phyloP scores from a whole-genome alignment of 1,140 invertebrate genomes.

The Lordiphosa clarofinis region DNA sequence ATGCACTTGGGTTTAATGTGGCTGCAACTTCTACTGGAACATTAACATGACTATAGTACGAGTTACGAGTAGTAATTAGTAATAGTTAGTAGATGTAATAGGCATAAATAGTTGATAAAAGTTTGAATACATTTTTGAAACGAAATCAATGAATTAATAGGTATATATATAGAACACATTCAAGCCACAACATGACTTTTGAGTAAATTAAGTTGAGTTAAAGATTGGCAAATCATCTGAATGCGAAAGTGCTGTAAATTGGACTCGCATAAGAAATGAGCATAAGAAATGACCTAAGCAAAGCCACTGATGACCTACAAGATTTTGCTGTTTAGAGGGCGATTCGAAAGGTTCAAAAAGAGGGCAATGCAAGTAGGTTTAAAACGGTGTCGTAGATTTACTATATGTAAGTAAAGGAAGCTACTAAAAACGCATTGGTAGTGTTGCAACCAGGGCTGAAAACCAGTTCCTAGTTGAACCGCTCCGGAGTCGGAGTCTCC shows the following conservation, averaged over 20 bases:
- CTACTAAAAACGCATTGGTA: too few species aligned
- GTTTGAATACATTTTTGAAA: slow-evolving; percentile 35
- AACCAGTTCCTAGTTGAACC: too few species aligned
- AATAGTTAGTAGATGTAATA: slow-evolving; percentile 25
- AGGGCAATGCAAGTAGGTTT: too few species aligned
- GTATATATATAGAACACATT: slow-evolving; percentile 20
- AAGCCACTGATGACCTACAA: too few species aligned
- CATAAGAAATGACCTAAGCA: too few species aligned
- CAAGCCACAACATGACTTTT: slow-evolving; percentile 11
- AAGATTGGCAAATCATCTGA: slow-evolving; percentile 39
- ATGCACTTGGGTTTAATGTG: slow-evolving; percentile 36
- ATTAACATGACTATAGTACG: slow-evolving; percentile 39
- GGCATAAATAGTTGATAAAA: slow-evolving; percentile 16
- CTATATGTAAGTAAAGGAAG: too few species aligned
- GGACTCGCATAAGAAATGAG: slow-evolving; percentile 16
- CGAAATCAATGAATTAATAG: slow-evolving; percentile 51
- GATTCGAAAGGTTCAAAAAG: too few species aligned
- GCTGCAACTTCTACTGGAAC: slow-evolving; percentile 69
- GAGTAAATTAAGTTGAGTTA: slow-evolving; percentile 36
- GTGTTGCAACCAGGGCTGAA: too few species aligned
- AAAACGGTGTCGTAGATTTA: too few species aligned
- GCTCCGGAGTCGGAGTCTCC: too few species aligned
- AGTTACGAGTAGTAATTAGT: slow-evolving; percentile 2
- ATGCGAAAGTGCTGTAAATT: slow-evolving; percentile 47
- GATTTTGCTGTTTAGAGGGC: not conserved